Conservation (phyloP, 2,797 vertebrate species). For the Zenarchopterus dispar region DNA sequence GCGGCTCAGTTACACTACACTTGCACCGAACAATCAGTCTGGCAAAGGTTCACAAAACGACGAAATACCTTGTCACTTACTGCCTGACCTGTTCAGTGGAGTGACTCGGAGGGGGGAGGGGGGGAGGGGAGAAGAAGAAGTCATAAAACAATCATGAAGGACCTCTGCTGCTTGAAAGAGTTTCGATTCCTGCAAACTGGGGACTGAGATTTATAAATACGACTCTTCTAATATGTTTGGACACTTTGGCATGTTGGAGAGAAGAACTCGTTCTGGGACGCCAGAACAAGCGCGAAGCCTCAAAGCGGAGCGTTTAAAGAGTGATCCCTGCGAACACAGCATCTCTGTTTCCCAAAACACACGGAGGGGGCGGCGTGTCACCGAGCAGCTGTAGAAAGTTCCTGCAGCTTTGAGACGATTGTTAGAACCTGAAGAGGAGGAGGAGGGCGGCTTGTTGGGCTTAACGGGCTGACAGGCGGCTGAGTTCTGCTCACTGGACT, state of each 20-base stretch:
- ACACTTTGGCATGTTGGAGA: too few relatives aligned
- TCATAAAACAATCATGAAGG: slow-evolving; percentile 52
- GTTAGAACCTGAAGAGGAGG: slow-evolving; percentile 70
- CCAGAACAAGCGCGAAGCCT: too few relatives aligned
- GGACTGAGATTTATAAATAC: too few relatives aligned
- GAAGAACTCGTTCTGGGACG: too few relatives aligned
- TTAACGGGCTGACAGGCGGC: slow-evolving; percentile 63
- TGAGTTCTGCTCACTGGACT: slow-evolving; percentile 68
- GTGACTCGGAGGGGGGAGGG: slow-evolving; percentile 43
- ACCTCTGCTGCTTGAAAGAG: slow-evolving; percentile 11
- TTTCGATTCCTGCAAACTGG: too few relatives aligned
- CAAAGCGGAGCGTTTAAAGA: too few relatives aligned
- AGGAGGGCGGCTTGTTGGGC: slow-evolving; percentile 18
- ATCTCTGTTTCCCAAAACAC: too few relatives aligned
- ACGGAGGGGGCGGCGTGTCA: slow-evolving; percentile 74
- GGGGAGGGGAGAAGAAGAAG: not conserved
- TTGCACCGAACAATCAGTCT: slow-evolving; percentile 89
- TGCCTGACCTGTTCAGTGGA: slow-evolving; percentile 82
- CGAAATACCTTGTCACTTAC: slow-evolving; percentile 89
- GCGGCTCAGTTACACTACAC: slow-evolving; percentile 89
- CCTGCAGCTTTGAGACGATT: slow-evolving; percentile 79
- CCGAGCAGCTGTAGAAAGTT: slow-evolving; percentile 80
- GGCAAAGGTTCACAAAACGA: slow-evolving; percentile 88
- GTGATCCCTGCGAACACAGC: too few relatives aligned
- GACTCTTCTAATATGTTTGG: too few relatives aligned